phyloP scores from a whole-genome alignment of 2,797 vertebrate species.

The Denticeps clupeoides region DNA sequence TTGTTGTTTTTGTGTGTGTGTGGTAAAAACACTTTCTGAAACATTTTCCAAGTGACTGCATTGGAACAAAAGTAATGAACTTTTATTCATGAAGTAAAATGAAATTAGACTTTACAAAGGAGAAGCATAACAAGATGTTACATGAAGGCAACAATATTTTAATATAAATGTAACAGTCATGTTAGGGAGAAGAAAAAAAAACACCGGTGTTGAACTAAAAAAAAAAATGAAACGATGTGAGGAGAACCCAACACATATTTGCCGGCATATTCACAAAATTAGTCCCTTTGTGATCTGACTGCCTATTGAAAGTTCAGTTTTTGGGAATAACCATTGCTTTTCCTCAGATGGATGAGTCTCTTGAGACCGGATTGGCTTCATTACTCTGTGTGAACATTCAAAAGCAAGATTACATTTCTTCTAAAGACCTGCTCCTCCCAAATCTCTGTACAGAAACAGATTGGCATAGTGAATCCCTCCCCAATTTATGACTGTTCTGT shows the following conservation, averaged over 20 bases:
- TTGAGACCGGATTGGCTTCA: constrained; percentile 9
- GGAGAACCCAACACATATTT: constrained; percentile 19
- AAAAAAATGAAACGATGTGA: constrained; percentile 23
- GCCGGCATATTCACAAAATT: not conserved
- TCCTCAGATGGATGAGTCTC: not conserved
- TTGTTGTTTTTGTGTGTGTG: too few relatives aligned
- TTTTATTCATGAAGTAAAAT: constrained; percentile 43
- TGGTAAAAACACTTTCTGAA: not conserved
- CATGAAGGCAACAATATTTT: constrained; percentile 44
- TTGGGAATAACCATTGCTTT: not conserved
- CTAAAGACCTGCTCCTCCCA: constrained; percentile 14
- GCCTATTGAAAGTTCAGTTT: not conserved
- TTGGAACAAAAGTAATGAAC: constrained; percentile 13
- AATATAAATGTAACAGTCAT: constrained; percentile 25
- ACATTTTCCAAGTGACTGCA: not conserved
- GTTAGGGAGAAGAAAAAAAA: constrained; percentile 15
- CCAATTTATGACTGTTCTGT: constrained; percentile 20
- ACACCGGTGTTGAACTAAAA: constrained; percentile 5
- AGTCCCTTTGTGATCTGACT: constrained; percentile 5
- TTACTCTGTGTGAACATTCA: not conserved
- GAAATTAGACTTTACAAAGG: constrained; percentile 32
- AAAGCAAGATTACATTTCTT: not conserved
- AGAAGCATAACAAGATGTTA: constrained; percentile 33
- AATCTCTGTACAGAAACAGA: constrained; percentile 17
- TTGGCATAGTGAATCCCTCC: constrained; percentile 32